A percentile compares a stretch with the other conserved stretches of the same genome.
Evolutionary conservation across 64 coral and sea anemone species (phyloP).

Genomic region (Porites australiensis): DNA sequence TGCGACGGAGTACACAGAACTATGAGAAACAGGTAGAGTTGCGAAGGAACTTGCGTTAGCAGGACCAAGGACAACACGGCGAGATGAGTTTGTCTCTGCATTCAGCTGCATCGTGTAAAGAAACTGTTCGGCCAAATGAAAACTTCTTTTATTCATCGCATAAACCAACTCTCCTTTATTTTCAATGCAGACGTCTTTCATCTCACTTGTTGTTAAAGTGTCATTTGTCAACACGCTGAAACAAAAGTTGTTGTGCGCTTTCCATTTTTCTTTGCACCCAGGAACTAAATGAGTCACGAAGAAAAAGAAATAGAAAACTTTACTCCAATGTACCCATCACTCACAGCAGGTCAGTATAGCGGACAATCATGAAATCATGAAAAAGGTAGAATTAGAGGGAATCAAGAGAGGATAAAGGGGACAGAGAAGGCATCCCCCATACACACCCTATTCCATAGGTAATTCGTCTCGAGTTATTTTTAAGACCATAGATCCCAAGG

Average conservation of each 20-base stretch:
- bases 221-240: background rate
- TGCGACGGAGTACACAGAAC: background rate
- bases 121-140: constrained; percentile 3
- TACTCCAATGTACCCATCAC: background rate
- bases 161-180: background rate
- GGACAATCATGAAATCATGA: no score
- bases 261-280: constrained; percentile 27
- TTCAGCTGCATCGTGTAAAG: background rate
- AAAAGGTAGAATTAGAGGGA: no score
- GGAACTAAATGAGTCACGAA: background rate
- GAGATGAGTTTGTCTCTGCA: background rate
- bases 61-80: background rate
- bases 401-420: no score
- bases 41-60: constrained; percentile 8
- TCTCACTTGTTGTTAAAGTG: constrained; percentile 1
- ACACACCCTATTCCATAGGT: no score
- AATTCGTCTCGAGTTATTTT: no score
- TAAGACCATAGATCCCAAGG: no score
- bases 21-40: background rate
- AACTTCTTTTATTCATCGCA: background rate
- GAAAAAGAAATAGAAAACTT: background rate
- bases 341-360: no score
- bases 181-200: background rate
- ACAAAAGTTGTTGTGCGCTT: constrained; percentile 12
- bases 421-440: no score